Evolutionary conservation across 2,888 invertebrate genomes (phyloP).

Genomic region (Drosophila nigricruria): DNA sequence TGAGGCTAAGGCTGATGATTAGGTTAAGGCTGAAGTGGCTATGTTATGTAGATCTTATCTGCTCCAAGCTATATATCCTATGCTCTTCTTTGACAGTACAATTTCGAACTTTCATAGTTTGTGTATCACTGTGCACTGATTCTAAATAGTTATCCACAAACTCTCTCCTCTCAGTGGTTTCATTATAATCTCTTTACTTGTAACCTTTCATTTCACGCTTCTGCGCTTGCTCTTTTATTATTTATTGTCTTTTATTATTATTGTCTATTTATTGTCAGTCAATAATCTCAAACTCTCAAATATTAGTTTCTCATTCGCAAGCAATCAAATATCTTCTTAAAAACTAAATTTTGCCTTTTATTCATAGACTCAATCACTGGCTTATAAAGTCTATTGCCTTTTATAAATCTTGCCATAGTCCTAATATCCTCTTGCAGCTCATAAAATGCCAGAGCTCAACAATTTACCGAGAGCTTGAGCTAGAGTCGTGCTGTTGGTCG

Average conservation of each 20-base stretch:
- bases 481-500: neutral
- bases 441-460: slow-evolving; percentile 14
- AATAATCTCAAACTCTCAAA: neutral
- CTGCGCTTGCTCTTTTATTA: no score
- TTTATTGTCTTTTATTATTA: no score
- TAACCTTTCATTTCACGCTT: no score
- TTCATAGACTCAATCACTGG: neutral
- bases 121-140: neutral
- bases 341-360: neutral
- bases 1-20: no score
- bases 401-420: neutral
- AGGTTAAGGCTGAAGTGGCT: no score
- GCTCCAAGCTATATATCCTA: no score
- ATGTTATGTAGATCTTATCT: neutral
- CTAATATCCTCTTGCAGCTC: neutral
- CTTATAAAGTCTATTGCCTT: neutral
- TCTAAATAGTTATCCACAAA: rapidly evolving
- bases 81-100: no score
- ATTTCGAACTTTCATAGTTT: neutral
- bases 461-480: slow-evolving; percentile 3
- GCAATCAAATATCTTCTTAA: neutral
- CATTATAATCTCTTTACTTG: no score
- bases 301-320: neutral
- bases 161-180: neutral
- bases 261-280: no score